A percentile compares a stretch with the other conserved stretches of the same genome.
Conservation (phyloP, 2,797 vertebrate genomes). For the Helostoma temminkii region DNA sequence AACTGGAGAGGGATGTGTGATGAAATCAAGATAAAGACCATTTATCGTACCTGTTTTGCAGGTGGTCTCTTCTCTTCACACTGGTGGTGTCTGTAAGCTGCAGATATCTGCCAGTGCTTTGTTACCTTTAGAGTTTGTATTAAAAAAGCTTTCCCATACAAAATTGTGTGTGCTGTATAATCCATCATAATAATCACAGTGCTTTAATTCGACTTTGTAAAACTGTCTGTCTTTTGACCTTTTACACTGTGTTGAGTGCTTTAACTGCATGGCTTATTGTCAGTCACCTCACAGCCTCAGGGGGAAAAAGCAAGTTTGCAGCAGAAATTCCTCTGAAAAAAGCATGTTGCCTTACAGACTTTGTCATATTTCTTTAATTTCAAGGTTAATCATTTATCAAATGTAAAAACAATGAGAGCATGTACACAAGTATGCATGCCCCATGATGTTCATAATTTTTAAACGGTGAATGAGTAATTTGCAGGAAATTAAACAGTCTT, state of each 20-base stretch:
- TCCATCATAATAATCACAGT: background rate
- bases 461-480: background rate
- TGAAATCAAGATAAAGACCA: background rate
- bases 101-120: background rate
- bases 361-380: background rate
- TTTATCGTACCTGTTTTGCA: background rate
- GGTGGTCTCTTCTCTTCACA: no score
- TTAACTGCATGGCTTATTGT: slow-evolving; percentile 12
- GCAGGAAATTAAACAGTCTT: slow-evolving; percentile 24
- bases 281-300: background rate
- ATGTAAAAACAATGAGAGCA: no score
- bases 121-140: no score
- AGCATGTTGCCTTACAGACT: background rate
- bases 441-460: background rate
- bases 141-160: background rate
- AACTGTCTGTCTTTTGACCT: background rate
- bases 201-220: background rate
- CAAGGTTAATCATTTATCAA: no score
- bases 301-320: slow-evolving; percentile 9
- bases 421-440: background rate
- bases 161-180: background rate
- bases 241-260: background rate
- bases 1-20: background rate
- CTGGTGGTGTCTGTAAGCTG: background rate
- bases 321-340: slow-evolving; percentile 9